Evolutionary conservation across 2,888 invertebrate species (phyloP), one percentile per base, ranked within the genome.

Genomic region (Incurvaria masculella): DNA sequence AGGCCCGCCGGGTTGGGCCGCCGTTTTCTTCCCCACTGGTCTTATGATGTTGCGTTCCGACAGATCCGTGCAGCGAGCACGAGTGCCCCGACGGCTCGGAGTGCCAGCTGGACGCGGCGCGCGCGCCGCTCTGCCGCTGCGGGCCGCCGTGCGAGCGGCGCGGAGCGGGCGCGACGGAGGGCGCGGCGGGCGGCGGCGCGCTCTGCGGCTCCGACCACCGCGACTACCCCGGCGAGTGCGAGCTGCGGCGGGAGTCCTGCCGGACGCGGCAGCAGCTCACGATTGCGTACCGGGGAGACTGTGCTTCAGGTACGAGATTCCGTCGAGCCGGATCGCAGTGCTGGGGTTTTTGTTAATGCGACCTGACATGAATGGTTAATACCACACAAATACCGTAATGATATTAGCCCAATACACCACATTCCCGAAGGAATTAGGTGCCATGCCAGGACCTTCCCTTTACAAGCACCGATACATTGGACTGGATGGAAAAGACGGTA

Each of bases 21-120:
- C n/a, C n/a, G n/a, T n/a, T n/a, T n/a, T n/a, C n/a, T n/a, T n/a
- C n/a, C n/a, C n/a, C n/a, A n/a, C 10, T 23, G 10, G 23, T 23
- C 4, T 23, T 16, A 39, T 39, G 39, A 17, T 39, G n/a, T 16
- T 16, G n/a, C 14, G 4, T 14, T 46, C 44, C 40, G 39, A 33
- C 79, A 94, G 94, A 94, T 82, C 94, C 94, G 1, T 94, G 94
- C 68, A 82, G 85, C 40, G 87, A 85, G 49, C 82, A 89, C 55
- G 81, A 84, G 61, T 94, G 94, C 70, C 80, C 85, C 21, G 85
- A 87, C 55, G 88, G 88, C 23, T 89, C 92, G 63, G 81, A 91
- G 51, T 94, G 94, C 72, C 91, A 90, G 67, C 75, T 94, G 68
- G 90, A 91, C 69, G 84, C 83, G 57, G 82, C 86, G 46, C 82